Base-by-base conservation (phyloP, 2,888 invertebrate species). In the Synanthedon myopaeformis region DNA sequence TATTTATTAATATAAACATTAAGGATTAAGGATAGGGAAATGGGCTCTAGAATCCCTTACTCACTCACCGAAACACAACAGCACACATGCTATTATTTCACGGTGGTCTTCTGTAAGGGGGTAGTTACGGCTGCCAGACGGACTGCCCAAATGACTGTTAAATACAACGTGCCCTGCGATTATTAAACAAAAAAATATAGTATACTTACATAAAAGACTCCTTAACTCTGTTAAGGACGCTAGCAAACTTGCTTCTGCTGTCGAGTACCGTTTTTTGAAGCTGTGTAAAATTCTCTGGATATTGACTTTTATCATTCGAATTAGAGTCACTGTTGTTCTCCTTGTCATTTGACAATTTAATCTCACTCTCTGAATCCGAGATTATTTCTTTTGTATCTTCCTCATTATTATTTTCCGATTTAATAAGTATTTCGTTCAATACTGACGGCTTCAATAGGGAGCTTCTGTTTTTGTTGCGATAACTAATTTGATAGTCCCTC, bases 401-500 rank as follows among this genome's bases (percentile, higher is more conserved):
- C 45, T 74, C 79, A 63, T 72, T 72, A 56, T 69, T 69, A 56
- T 76, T 80, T 60, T 87, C 87, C 52, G 72, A 64, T 67, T 85
- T 85, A 28, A 85, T 79, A 63, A 81, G 80, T 59, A 88, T 84
- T 67, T 88, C 85, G 63, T 74, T 85, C 1, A 88, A 70, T 10
- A 88, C 86, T 17, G 87, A 86, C 0, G 85, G 83, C 58, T 88
- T 88, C 5, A 88, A 65, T 10, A 88, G 66, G 4, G 88, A 85
- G n/a, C 75, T 63, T 59, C 81, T 72, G 56, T 73, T 77, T 62
- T 80, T 76, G 54, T 64, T 74, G 14, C 77, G 70, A 59, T 74
- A 76, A 58, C 85, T 84, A 45, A 78, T 53, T 60, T 83, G 84
- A 55, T 88, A 81, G 55, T 88, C 88, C 60, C 79, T 67, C 17